Evolutionary conservation across 2,113 vertebrate species (phyloP).

Genomic region (Sylvilagus bachmani): DNA sequence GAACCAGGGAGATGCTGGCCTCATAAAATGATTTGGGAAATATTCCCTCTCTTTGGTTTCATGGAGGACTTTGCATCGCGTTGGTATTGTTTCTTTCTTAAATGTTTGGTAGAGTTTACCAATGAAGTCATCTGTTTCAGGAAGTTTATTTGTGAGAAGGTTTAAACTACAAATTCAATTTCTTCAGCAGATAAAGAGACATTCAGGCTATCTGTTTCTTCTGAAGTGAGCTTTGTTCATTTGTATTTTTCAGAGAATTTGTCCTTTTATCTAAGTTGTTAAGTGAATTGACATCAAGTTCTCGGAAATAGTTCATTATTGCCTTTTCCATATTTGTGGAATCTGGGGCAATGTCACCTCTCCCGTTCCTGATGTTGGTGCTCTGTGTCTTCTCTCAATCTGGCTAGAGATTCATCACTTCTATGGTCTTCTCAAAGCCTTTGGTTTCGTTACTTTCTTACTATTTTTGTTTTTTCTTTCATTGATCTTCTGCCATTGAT

Average conservation of each 20-base stretch:
- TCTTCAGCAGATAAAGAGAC: not conserved
- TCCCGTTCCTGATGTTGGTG: not conserved
- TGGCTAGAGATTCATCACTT: not conserved
- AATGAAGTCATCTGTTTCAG: not conserved
- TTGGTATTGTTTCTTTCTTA: not conserved
- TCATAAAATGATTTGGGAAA: not conserved
- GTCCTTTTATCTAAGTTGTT: not conserved
- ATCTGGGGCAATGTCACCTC: not conserved
- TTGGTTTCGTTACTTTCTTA: not conserved
- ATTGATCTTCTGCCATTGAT: not conserved
- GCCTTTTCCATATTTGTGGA: not conserved
- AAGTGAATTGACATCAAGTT: not conserved
- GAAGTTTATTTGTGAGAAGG: not conserved
- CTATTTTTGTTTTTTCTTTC: not conserved
- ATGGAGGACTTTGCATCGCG: not conserved
- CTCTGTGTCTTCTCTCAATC: not conserved
- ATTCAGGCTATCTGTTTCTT: not conserved
- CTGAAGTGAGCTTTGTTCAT: not conserved
- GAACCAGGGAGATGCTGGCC: not conserved
- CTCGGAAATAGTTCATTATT: not conserved
- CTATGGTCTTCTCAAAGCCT: not conserved
- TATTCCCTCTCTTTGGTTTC: not conserved
- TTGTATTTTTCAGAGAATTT: not conserved
- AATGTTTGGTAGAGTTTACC: too few species aligned
- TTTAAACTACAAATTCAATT: not conserved